A percentile compares a stretch with the other conserved stretches of the same genome.
Evolutionary conservation across 2,888 invertebrate species (phyloP).

Genomic region (Acrocera orbiculus): DNA sequence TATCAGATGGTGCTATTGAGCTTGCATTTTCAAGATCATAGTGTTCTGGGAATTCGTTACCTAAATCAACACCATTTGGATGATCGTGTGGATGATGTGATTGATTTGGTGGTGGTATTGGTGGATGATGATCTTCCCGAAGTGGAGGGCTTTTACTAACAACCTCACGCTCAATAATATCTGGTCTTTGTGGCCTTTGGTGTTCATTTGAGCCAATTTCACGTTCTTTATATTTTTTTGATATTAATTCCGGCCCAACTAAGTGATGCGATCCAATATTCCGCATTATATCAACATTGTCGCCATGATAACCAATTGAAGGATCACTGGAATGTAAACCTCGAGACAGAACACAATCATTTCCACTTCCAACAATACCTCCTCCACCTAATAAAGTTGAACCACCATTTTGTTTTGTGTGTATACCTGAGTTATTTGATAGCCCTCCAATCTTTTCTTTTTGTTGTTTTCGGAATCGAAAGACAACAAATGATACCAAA

Average conservation of each 20-base stretch:
- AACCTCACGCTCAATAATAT: constrained; percentile 82
- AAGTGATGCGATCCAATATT: constrained; percentile 60
- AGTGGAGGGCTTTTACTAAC: constrained; percentile 69
- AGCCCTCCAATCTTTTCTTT: constrained; percentile 62
- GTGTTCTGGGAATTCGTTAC: constrained; percentile 71
- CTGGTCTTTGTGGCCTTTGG: constrained; percentile 71
- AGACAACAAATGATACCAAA: constrained; percentile 80
- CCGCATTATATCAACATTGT: constrained; percentile 55
- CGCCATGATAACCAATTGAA: constrained; percentile 51
- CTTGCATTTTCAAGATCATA: constrained; percentile 95
- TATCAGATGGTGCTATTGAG: constrained; percentile 93
- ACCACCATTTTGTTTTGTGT: constrained; percentile 61
- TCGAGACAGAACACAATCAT: constrained; percentile 50
- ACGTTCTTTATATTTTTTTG: constrained; percentile 77
- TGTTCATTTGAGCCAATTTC: constrained; percentile 56
- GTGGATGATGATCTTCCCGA: constrained; percentile 60
- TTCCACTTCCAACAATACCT: constrained; percentile 45
- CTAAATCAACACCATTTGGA: constrained; percentile 53
- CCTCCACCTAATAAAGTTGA: constrained; percentile 51
- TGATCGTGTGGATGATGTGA: constrained; percentile 60
- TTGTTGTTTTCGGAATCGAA: constrained; percentile 70
- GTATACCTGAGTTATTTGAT: constrained; percentile 49
- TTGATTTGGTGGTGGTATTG: constrained; percentile 55
- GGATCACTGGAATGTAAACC: constrained; percentile 50
- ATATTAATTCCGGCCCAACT: constrained; percentile 68